Percentiles rank a stretch among this genome's conserved stretches.
These are phyloP conservation scores for Trogon melanurus DNA, from an alignment of 2,113 vertebrate species.

Conservation along the genomic window DNA sequence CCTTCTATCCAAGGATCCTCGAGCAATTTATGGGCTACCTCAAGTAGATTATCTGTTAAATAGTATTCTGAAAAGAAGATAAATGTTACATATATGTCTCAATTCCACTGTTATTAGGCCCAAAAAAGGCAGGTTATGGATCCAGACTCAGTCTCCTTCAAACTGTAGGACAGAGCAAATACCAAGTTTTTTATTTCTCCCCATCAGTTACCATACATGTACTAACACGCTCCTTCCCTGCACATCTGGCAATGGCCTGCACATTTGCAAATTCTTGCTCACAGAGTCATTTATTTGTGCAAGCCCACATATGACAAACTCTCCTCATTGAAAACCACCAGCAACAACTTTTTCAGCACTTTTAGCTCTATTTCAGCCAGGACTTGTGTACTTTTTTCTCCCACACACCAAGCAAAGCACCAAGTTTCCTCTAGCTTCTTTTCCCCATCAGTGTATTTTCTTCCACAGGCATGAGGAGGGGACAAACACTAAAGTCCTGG, in stretches of 20 bases:
- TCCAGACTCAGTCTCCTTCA: background rate
- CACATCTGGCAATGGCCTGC: background rate
- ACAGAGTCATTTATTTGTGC: background rate
- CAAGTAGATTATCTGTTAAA: background rate
- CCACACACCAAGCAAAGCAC: background rate
- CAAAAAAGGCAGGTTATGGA: background rate
- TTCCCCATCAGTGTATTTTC: background rate
- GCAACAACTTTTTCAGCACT: background rate
- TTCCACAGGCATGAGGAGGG: background rate
- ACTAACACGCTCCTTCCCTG: background rate
- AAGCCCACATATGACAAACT: background rate
- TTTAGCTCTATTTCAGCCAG: background rate
- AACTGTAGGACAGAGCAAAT: background rate
- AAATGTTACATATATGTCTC: background rate
- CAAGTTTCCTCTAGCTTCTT: background rate
- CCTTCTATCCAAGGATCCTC: background rate
- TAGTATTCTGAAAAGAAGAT: background rate
- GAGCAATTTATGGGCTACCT: background rate
- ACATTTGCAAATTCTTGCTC: background rate
- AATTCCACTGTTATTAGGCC: background rate
- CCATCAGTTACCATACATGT: too few relatives aligned
- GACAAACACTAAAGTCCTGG: background rate
- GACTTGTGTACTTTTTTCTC: background rate
- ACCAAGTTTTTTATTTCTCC: background rate
- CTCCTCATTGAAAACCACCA: background rate